phyloP scores from a whole-genome alignment of 2,113 vertebrate genomes.

The Ia io region DNA sequence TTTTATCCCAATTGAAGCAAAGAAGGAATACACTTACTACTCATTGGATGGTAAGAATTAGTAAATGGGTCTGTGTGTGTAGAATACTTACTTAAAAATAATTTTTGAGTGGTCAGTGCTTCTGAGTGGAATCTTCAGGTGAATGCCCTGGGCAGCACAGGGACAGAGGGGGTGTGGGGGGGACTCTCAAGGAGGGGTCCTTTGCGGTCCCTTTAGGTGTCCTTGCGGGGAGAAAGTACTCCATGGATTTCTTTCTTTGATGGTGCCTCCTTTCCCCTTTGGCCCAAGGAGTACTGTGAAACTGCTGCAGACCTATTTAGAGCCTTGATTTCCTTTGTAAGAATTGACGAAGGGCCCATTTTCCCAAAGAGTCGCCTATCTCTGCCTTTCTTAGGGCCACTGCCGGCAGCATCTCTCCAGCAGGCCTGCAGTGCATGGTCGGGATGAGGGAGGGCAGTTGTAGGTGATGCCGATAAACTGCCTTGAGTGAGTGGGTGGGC shows the following conservation, averaged over 20 bases:
- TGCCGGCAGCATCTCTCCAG: background rate
- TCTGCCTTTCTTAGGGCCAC: background rate
- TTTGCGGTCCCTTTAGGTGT: background rate
- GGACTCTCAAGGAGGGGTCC: background rate
- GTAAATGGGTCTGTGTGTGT: background rate
- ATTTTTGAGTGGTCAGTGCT: background rate
- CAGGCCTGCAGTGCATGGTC: background rate
- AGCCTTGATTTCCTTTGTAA: constrained; percentile 24
- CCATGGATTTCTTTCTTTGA: background rate
- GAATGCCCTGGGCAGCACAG: background rate
- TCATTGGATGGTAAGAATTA: background rate
- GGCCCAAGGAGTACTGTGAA: background rate
- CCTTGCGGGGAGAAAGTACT: background rate
- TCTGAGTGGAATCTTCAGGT: background rate
- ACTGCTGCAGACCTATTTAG: background rate
- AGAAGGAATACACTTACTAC: background rate
- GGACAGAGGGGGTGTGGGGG: fast-evolving
- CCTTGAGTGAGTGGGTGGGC: background rate
- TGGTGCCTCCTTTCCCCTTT: background rate
- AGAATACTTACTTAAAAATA: background rate
- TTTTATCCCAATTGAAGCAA: background rate
- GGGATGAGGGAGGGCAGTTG: background rate
- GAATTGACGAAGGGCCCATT: background rate
- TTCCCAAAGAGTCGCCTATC: background rate
- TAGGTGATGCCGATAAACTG: background rate